Evolutionary conservation across 2,797 vertebrate species (phyloP), one percentile per base, ranked within the genome.

Genomic region (Otolemur crassicaudatus): DNA sequence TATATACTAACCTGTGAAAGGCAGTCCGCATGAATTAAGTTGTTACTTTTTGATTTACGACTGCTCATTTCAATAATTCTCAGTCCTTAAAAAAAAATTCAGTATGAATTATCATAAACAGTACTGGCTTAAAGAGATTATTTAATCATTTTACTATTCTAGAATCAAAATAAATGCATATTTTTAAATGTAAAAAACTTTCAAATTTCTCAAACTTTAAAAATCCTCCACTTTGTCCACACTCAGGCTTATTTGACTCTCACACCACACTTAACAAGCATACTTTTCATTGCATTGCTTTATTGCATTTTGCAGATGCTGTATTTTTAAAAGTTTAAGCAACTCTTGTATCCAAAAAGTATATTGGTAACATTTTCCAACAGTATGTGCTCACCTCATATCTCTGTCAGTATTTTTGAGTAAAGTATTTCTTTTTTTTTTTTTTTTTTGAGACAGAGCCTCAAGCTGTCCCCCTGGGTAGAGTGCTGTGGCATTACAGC

Each of bases 1-100:
- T 49, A 77, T 1, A 31, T 60, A 98, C 98, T 94, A 80, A 99
- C 99, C 99, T 99, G 98, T 53, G 99, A 98, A 97, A 99, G 97
- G 96, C 98, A 99, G 94, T 99, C 99, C 73, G 98, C 98, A 0
- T 97, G 93, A 25, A 98, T 87, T 75, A 97, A 88, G n/a, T 34
- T 98, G 86, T 40, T 98, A 16, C 98, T 98, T 91, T 98, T 99
- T 6, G 63, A 79, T 97, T 99, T 99, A 75, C 99, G 98, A 96
- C 99, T 99, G 92, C 97, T 99, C 99, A 99, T 99, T 63, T 96
- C 43, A 56, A 95, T 75, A 94, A 79, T 65, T 73, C 96, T 79
- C 7, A 93, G 29, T 95, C 96, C 95, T 96, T 17, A 67, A 83
- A 37, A 93, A 84, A 20, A 22, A 16, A 81, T 58, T 77, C 61